Base-by-base conservation (phyloP, 1,140 invertebrate species). In the Drosophila cardini region DNA sequence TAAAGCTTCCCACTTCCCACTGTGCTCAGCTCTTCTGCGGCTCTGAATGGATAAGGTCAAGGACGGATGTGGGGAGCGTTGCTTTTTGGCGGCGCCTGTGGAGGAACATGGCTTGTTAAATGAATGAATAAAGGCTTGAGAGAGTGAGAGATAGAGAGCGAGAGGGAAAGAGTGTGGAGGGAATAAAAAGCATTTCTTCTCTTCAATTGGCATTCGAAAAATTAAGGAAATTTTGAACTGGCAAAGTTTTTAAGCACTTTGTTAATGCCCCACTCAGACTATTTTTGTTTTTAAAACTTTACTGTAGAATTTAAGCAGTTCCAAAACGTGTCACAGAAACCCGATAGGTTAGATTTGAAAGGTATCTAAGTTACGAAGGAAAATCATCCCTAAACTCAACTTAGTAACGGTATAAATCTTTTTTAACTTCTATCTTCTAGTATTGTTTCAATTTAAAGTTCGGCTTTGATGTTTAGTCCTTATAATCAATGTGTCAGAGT, bases 21-120 rank as follows among this genome's bases (percentile, higher is more conserved):
- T 48, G 42, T 36, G 13, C 45, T 58, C 9, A 16, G n/a, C 42
- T 21, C 4, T 21, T 30, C 15, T 10, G 38, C 18, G 38, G 36
- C 10, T 10, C 15, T 43, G 36, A 53, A 62, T 34, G 34, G 18
- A 11, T 42, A 68, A 72, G 70, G 63, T 72, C 70, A 72, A 68
- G 55, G 70, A 57, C 63, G 56, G 63, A n/a, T 4, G 38, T 32
- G 43, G 43, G 45, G 30, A 34, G 15, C 26, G 26, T 26, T 34
- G 38, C 58, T 55, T 55, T 42, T 52, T 38, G 46, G 52, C 42
- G 43, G 30, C 50, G 15, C 36, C 34, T 63, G 67, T 11, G 45
- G n/a, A 32, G 45, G 40, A 53, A 38, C 38, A 70, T 53, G 57
- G 46, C 57, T 70, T 21, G 67, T 70, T 70, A 26, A 70, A 46